phyloP scores from a whole-genome alignment of 2,113 vertebrate genomes.

The human region DNA sequence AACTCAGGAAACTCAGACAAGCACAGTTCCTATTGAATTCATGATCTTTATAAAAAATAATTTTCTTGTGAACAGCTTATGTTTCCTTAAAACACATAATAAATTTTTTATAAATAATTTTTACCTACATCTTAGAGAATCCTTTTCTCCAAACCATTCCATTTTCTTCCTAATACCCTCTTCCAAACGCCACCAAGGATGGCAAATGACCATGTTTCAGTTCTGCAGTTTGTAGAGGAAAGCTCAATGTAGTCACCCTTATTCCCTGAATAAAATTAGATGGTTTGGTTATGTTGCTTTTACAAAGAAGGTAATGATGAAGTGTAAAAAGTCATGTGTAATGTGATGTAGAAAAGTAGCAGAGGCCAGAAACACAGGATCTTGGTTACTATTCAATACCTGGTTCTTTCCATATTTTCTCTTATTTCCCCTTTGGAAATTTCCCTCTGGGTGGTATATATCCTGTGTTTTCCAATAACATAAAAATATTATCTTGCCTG shows the following conservation, averaged over 20 bases:
- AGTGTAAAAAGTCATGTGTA: not conserved
- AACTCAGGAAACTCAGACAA: not conserved
- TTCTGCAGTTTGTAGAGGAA: not conserved
- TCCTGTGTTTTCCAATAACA: not conserved
- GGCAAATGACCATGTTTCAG: not conserved
- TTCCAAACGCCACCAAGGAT: not conserved
- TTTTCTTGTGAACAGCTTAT: not conserved
- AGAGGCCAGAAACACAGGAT: not conserved
- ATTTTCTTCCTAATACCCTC: not conserved
- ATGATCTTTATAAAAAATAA: not conserved
- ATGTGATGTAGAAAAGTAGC: not conserved
- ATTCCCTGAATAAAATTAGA: not conserved
- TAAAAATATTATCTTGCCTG: not conserved
- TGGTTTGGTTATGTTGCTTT: not conserved
- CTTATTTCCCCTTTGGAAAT: not conserved
- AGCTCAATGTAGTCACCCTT: not conserved
- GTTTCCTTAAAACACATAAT: not conserved
- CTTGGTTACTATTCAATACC: not conserved
- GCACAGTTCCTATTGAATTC: not conserved
- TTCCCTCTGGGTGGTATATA: not conserved
- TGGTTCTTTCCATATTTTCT: not conserved
- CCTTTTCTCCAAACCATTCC: no score
- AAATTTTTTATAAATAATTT: not conserved
- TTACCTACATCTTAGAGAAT: not conserved
- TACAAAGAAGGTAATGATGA: not conserved